A percentile compares a stretch with the other conserved stretches of the same genome.
Conservation (phyloP, 2,888 invertebrate species). For the Polylopha cassiicola region DNA sequence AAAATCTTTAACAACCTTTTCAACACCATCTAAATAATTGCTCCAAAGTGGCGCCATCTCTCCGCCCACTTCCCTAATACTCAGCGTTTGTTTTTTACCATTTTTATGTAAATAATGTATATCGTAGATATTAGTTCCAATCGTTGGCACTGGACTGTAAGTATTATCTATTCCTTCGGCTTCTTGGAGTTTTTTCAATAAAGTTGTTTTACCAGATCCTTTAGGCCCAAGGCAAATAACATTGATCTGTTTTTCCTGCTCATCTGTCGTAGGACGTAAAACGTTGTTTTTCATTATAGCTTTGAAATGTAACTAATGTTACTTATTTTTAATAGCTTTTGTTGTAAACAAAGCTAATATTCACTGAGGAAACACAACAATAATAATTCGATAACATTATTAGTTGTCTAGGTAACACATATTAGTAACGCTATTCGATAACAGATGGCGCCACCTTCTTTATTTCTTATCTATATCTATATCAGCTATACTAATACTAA, state of each 20-base stretch:
- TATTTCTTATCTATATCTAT: too few relatives aligned
- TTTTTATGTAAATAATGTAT: conserved; percentile 71
- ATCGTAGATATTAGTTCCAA: conserved; percentile 86
- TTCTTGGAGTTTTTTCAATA: conserved; percentile 85
- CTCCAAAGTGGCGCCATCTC: conserved; percentile 90
- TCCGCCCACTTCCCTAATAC: conserved; percentile 87
- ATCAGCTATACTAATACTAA: too few relatives aligned
- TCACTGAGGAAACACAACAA: too few relatives aligned
- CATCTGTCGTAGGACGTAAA: conserved; percentile 47
- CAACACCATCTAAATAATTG: conserved; percentile 82
- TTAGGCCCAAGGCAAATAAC: conserved; percentile 86
- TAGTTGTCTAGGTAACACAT: too few relatives aligned
- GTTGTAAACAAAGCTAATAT: conserved; percentile 39
- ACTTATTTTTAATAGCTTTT: conserved; percentile 23
- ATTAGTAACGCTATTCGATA: too few relatives aligned
- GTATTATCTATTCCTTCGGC: conserved; percentile 84
- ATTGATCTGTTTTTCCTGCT: conserved; percentile 58
- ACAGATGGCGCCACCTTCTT: too few relatives aligned
- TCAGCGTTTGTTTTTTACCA: conserved; percentile 72
- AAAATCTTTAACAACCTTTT: conserved; percentile 60
- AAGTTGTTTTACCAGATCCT: conserved; percentile 88
- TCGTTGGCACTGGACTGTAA: conserved; percentile 86
- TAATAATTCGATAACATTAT: too few relatives aligned
- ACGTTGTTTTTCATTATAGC: conserved; percentile 19
- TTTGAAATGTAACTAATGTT: too few relatives aligned